Base-by-base conservation (phyloP, 2,797 vertebrate species). In the Neosilurus hyrtlii region DNA sequence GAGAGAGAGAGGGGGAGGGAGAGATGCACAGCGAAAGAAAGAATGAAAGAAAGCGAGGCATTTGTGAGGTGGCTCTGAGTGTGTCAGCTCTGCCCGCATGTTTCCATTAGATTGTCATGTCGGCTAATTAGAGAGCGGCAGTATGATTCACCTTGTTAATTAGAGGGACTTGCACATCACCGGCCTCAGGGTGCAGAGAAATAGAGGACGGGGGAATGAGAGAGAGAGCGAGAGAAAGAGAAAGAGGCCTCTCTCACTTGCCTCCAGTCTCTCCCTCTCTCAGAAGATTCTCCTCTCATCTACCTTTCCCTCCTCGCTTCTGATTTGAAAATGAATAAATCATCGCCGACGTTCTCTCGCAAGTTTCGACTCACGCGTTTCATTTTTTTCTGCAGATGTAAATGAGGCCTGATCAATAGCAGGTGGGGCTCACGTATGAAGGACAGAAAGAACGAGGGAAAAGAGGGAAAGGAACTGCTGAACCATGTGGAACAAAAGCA, bases 61-160 rank as follows among this genome's bases (percentile, higher is more conserved):
- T 94, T 95, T 94, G 94, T 95, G 95, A 95, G 92, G 95, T 94
- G 95, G 95, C 90, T 92, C 90, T 90, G 90, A 93, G 94, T 93
- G 93, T 92, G 89, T 93, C 96, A 95, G 91, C 94, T 94, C 93
- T 91, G 93, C 91, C 95, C 92, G 95, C 94, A 94, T 95, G 95
- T 95, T 97, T 97, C 96, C 94, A 95, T 96, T 96, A 96, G 95
- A 96, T 97, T 96, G 96, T 96, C 96, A 96, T 96, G 96, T 97
- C 96, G 96, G 92, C 96, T 98, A 99, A 99, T 99, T 99, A 99
- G 97, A 96, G 96, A 96, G 95, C 94, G 94, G 95, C 96, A 92
- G 96, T 95, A 95, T 96, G 97, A 96, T 98, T 98, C 98, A 99
- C 97, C 98, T 99, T 98, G 97, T 98, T 99, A 99, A 99, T 99